A percentile compares a stretch with the other conserved stretches of the same genome.
phyloP scores from a whole-genome alignment of 2,888 invertebrate genomes.

The Rambutsinella grinnellia region DNA sequence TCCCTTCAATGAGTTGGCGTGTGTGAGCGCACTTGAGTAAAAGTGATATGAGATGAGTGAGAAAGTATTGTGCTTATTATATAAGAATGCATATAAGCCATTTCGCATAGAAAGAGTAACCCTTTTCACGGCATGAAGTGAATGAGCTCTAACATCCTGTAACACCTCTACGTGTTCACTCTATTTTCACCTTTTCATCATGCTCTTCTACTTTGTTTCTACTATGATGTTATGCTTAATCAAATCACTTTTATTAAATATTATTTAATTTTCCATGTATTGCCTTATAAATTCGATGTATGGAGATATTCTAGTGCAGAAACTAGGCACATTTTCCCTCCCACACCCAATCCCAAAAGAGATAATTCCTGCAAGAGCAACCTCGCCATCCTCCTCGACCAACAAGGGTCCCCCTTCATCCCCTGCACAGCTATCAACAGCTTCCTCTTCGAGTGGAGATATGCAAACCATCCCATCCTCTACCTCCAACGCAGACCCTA shows the following conservation, averaged over 20 bases:
- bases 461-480: constrained; percentile 40
- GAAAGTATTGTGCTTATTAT: no score
- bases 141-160: no score
- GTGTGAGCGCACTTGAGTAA: no score
- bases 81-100: no score
- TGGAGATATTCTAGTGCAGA: constrained; percentile 40
- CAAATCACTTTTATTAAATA: background rate
- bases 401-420: constrained; percentile 44
- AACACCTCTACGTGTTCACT: no score
- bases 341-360: constrained; percentile 50
- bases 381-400: background rate
- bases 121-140: no score
- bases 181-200: no score
- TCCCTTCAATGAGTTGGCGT: no score
- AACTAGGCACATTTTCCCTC: constrained; percentile 40
- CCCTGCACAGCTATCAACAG: constrained; percentile 33
- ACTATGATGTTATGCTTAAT: no score
- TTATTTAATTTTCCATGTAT: constrained; percentile 18
- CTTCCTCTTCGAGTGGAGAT: background rate
- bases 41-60: no score
- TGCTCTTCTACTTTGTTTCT: no score
- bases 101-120: no score
- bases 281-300: constrained; percentile 40
- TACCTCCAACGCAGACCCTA: constrained; percentile 2
- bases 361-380: constrained; percentile 14